A percentile compares a stretch with the other conserved stretches of the same genome.
These are phyloP conservation scores for Cervus canadensis DNA, from an alignment of 2,113 vertebrate species.

Conservation along the genomic window DNA sequence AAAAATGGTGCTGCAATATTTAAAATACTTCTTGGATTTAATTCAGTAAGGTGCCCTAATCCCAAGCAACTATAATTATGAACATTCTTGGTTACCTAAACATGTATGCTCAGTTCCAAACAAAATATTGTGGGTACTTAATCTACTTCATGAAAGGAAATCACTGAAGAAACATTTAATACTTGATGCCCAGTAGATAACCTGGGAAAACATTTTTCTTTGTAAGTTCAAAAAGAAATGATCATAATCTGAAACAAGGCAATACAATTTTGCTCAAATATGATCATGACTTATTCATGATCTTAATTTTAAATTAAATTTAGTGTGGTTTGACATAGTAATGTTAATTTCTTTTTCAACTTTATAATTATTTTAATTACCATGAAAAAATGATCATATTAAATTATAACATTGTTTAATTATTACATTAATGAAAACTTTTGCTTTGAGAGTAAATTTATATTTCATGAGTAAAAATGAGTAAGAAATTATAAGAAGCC, in stretches of 20 bases:
- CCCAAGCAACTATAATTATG: conserved; percentile 74
- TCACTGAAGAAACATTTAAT: conserved; percentile 36
- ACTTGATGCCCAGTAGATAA: conserved; percentile 34
- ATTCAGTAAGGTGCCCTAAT: conserved; percentile 70
- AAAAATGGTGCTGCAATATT: conserved; percentile 81
- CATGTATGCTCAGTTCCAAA: conserved; percentile 64
- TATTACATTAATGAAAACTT: not conserved
- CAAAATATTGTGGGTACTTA: conserved; percentile 71
- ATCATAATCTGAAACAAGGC: not conserved
- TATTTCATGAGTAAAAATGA: not conserved
- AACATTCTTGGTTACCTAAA: conserved; percentile 73
- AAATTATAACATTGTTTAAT: not conserved
- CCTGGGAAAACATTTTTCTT: conserved; percentile 31
- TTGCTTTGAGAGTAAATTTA: not conserved
- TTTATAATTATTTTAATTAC: not conserved
- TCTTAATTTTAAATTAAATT: conserved; percentile 42
- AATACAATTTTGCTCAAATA: not conserved
- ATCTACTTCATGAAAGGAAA: conserved; percentile 41
- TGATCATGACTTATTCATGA: not conserved
- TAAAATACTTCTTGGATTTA: conserved; percentile 65
- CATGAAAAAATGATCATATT: not conserved
- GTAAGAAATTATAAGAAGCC: not conserved
- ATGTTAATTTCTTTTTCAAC: not conserved
- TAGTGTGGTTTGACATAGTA: not conserved
- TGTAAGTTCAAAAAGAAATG: not conserved